Base-by-base conservation (phyloP, 2,113 vertebrate species). In the Anseranas semipalmata region DNA sequence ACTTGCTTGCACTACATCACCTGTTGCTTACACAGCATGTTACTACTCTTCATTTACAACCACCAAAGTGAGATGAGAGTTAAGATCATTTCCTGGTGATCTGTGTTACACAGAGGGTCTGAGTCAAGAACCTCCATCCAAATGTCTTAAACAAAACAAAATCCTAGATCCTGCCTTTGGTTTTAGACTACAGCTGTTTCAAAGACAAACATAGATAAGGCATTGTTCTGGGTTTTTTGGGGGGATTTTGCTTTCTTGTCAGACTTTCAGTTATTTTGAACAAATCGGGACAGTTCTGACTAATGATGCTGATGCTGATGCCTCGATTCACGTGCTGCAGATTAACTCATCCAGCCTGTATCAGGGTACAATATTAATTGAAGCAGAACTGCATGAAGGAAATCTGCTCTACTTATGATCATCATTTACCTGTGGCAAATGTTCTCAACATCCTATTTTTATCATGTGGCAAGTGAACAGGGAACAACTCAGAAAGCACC, bases 221-320 rank as follows among this genome's bases (percentile, higher is more conserved):
- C n/a, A n/a, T n/a, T 63, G n/a, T 6, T 6, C 0, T n/a, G 46
- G 2, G 1, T 1, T 5, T 27, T 71, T 37, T n/a, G n/a, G n/a
- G n/a, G n/a, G n/a, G n/a, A n/a, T n/a, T n/a, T n/a, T n/a, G 11
- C 3, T 68, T 46, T 20, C 68, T 68, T 10, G 2, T 63, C 41
- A 68, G 37, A 28, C 15, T 85, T 81, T 78, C 72, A 46, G 17
- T 65, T n/a, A 28, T 32, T 85, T 10, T 78, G 28, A 80, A 56
- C 24, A 46, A 84, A 27, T 68, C 13, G 25, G 16, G 12, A 22
- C 52, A 74, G 45, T 53, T 84, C 41, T 84, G 83, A 65, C 17
- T 66, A 56, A 48, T 78, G 59, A 5, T 33, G 50, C n/a, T 59
- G 60, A 45, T 52, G 77, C 3, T 75, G 80, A 59, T 90, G 56